Base-by-base conservation (phyloP, 2,113 vertebrate genomes). In the Mesoclemmys tuberculata region DNA sequence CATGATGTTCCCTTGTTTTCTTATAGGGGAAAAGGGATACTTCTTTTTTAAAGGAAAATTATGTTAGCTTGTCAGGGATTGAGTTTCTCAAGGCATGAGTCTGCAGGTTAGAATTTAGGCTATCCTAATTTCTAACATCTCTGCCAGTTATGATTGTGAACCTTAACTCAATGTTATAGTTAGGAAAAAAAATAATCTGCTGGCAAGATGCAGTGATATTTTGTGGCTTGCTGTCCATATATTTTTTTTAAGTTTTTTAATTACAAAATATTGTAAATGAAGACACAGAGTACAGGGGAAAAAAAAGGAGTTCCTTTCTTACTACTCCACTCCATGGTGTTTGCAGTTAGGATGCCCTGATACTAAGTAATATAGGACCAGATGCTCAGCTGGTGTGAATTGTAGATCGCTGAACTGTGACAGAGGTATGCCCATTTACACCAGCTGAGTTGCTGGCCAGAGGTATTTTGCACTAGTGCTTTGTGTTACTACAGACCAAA, bases 101-200 rank as follows among this genome's bases (percentile, higher is more conserved):
- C 48, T 3, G 0, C 24, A n/a, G 27, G 5, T 54, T 52, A 83
- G 12, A 61, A 29, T 54, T 77, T 0, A 0, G 5, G 44, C 52
- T 86, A 27, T 48, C 80, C 0, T 0, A 29, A 18, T 56, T 85
- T 12, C 2, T 3, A 38, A 27, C 49, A 9, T 56, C 31, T 79
- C 41, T 56, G 1, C 61, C 27, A 58, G 41, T 85, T 85, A 9
- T 78, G 38, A 10, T 52, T 82, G 77, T 11, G 55, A 6, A 46
- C 54, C 35, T n/a, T 54, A 91, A 46, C 9, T 90, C 56, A 29
- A n/a, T 31, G 52, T n/a, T 58, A 1, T 56, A 5, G 5, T 6
- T 85, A 29, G 51, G 22, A 22, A 8, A 81, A 85, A 93, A 19
- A 27, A 9, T 55, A 88, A 82, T 11, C 85, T 88, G 80, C 48